A percentile compares a stretch with the other conserved stretches of the same genome.
Evolutionary conservation across 2,113 vertebrate genomes (phyloP).

Genomic region (Corapipo altera): DNA sequence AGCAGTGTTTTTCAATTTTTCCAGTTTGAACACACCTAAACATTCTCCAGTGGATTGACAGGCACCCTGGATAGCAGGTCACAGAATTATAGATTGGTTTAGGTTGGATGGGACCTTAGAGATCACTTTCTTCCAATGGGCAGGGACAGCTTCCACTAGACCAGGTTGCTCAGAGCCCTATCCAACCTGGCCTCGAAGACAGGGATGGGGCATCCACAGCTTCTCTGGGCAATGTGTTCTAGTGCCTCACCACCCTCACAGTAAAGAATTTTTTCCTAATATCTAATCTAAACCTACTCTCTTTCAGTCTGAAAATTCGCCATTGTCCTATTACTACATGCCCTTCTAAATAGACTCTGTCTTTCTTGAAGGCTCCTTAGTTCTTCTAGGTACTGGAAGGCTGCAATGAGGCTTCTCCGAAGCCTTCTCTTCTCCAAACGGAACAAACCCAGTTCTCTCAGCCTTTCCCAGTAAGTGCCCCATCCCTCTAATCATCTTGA

Average conservation of each 20-base stretch:
- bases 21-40: not conserved
- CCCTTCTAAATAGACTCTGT: not conserved
- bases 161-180: not conserved
- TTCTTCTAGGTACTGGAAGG: not conserved
- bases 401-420: fast-evolving
- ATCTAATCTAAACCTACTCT: not conserved
- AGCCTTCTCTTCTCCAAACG: not conserved
- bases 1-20: not conserved
- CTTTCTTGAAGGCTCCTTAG: not conserved
- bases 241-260: not conserved
- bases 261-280: not conserved
- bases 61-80: not conserved
- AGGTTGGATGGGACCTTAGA: not conserved
- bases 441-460: not conserved
- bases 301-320: not conserved
- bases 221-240: not conserved
- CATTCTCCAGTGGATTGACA: not conserved
- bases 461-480: not conserved
- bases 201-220: not conserved
- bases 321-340: fast-evolving
- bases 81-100: not conserved
- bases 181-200: not conserved
- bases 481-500: not conserved
- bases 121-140: not conserved
- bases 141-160: not conserved